Percentiles rank a stretch among this genome's conserved stretches.
Evolutionary conservation across 23 tunicate species (phyloP).

Genomic region (Styela plicata): DNA sequence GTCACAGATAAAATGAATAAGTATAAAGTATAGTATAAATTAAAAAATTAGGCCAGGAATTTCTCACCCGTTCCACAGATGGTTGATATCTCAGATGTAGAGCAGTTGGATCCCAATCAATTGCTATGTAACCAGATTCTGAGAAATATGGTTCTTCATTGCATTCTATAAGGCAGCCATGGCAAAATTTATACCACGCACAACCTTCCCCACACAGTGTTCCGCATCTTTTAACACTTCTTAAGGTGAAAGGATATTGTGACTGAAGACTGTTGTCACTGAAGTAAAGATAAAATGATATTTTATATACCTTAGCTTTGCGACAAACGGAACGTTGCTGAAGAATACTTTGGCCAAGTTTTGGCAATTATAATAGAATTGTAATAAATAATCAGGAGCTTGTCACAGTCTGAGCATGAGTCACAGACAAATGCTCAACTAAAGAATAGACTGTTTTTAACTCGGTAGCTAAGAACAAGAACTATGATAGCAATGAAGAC

Average conservation of each 20-base stretch:
- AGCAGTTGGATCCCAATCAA: conserved; percentile 97
- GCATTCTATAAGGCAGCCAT: conserved; percentile 72
- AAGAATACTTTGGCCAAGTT: no score
- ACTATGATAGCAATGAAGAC: no score
- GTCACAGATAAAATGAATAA: no score
- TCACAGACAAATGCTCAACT: no score
- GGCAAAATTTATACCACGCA: conserved; percentile 82
- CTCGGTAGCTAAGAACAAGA: no score
- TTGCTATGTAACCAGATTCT: conserved; percentile 57
- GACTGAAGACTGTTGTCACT: conserved; percentile 80
- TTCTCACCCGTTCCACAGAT: conserved; percentile 66
- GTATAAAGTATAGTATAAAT: no score
- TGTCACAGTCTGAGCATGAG: no score
- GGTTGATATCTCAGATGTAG: conserved; percentile 90
- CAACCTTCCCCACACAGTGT: conserved; percentile 73
- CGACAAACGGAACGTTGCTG: no score
- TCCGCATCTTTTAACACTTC: conserved; percentile 62
- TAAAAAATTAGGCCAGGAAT: no score
- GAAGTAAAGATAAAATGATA: not conserved
- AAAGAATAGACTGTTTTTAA: no score
- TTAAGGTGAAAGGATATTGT: conserved; percentile 69
- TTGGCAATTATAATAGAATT: no score
- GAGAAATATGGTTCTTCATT: conserved; percentile 53
- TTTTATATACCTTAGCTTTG: no score
- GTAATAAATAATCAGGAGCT: not conserved